Percentiles rank a stretch among this genome's conserved stretches.
These are phyloP conservation scores for Tetranychus piercei DNA, from an alignment of 2,888 invertebrate species.

Conservation along the genomic window DNA sequence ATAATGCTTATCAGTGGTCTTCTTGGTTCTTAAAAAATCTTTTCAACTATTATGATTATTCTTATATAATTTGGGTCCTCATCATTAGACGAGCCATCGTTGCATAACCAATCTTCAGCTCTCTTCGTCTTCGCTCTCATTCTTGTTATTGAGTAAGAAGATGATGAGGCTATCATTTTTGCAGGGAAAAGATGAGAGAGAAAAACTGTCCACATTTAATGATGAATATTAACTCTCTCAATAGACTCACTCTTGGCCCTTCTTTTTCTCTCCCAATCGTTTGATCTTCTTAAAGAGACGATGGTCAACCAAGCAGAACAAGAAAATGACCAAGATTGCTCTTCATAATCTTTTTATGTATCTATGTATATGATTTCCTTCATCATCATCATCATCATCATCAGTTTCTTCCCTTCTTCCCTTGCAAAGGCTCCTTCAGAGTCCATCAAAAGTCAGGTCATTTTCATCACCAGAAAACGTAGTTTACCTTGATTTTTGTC, in stretches of 20 bases:
- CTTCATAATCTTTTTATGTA: not conserved
- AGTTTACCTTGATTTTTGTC: not conserved
- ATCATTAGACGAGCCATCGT: slow-evolving; percentile 6
- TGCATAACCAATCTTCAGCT: slow-evolving; percentile 4
- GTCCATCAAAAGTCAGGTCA: not conserved
- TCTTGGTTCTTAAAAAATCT: not conserved
- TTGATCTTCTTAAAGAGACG: not conserved
- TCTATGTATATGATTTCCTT: not conserved
- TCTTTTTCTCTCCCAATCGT: not conserved
- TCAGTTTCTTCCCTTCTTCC: not conserved
- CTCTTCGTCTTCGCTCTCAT: slow-evolving; percentile 1
- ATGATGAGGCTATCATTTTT: not conserved
- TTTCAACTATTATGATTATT: not conserved
- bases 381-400: not conserved
- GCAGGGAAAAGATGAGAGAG: not conserved
- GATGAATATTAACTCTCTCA: not conserved
- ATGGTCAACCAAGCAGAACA: not conserved
- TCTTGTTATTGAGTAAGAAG: not conserved
- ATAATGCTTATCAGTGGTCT: not conserved
- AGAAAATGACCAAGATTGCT: slow-evolving; percentile 1
- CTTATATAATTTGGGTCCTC: not conserved
- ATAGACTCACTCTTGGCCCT: not conserved
- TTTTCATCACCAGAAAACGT: not conserved
- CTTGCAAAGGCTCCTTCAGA: not conserved
- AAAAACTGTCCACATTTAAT: not conserved